Percentiles rank a stretch among this genome's conserved stretches.
phyloP scores from a whole-genome alignment of 2,888 invertebrate species.

The Hetaerina titia region DNA sequence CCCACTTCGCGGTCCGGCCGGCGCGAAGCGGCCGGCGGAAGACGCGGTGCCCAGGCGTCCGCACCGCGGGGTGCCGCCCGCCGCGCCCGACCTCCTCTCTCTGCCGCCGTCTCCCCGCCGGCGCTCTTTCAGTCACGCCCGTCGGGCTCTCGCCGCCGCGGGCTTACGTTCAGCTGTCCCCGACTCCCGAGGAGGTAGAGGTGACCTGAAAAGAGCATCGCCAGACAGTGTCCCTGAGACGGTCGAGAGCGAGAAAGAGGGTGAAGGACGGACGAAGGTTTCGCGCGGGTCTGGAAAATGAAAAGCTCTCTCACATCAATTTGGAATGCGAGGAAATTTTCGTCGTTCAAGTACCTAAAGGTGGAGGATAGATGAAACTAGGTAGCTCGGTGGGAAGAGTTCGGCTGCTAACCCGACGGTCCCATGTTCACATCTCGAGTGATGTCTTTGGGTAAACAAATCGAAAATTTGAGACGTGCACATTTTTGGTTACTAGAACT shows the following conservation, averaged over 20 bases:
- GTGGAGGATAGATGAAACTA: too few relatives aligned
- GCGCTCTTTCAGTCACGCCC: background rate
- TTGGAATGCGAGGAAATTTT: too few relatives aligned
- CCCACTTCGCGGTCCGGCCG: background rate
- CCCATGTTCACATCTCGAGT: too few relatives aligned
- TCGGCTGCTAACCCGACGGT: too few relatives aligned
- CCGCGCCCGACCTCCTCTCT: background rate
- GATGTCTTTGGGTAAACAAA: too few relatives aligned
- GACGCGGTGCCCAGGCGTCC: background rate
- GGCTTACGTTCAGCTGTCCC: background rate
- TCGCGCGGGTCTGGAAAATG: background rate
- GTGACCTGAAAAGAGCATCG: background rate
- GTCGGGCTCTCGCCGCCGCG: background rate
- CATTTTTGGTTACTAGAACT: too few relatives aligned
- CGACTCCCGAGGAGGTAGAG: background rate
- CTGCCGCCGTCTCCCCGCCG: background rate
- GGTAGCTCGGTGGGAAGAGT: too few relatives aligned
- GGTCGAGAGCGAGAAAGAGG: slow-evolving; percentile 15
- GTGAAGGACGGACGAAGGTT: slow-evolving; percentile 16
- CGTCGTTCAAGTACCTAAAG: too few relatives aligned
- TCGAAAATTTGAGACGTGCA: too few relatives aligned
- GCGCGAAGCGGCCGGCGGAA: background rate
- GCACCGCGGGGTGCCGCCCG: background rate
- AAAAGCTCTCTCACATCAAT: background rate
- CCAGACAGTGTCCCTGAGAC: slow-evolving; percentile 1